Evolutionary conservation across 2,797 vertebrate genomes (phyloP).

Genomic region (Numenius phaeopus): DNA sequence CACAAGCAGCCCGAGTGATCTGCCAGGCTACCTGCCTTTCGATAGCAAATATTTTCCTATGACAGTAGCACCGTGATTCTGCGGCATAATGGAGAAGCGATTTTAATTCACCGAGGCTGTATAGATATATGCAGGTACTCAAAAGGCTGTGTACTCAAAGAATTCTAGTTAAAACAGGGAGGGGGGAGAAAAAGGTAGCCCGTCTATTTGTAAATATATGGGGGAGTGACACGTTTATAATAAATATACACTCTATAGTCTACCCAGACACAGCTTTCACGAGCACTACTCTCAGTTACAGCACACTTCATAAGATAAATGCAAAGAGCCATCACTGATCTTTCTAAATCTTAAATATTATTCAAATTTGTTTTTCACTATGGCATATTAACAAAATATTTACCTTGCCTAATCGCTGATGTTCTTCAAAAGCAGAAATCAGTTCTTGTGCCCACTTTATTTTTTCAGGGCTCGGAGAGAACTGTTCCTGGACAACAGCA

Average conservation of each 20-base stretch:
- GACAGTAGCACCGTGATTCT: background rate
- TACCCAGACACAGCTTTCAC: background rate
- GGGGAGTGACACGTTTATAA: background rate
- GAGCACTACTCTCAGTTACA: background rate
- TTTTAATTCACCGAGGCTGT: background rate
- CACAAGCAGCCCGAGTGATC: constrained; percentile 35
- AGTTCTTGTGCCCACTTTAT: constrained; percentile 93
- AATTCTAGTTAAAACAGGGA: background rate
- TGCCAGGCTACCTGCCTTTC: constrained; percentile 61
- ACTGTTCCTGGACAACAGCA: constrained; percentile 93
- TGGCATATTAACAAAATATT: constrained; percentile 68
- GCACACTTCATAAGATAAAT: background rate
- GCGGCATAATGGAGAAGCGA: background rate
- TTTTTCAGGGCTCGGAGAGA: constrained; percentile 91
- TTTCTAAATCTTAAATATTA: constrained; percentile 3
- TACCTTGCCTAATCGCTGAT: constrained; percentile 97
- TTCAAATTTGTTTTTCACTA: background rate
- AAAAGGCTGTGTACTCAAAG: background rate
- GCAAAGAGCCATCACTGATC: background rate
- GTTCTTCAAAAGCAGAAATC: constrained; percentile 91
- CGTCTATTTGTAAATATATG: background rate
- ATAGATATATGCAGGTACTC: background rate
- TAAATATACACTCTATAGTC: background rate
- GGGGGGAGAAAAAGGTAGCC: background rate
- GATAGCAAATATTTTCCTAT: constrained; percentile 63